Percentiles rank a stretch among this genome's conserved stretches.
These are phyloP conservation scores for Hymenochirus boettgeri DNA, from an alignment of 2,113 vertebrate genomes.

Conservation along the genomic window DNA sequence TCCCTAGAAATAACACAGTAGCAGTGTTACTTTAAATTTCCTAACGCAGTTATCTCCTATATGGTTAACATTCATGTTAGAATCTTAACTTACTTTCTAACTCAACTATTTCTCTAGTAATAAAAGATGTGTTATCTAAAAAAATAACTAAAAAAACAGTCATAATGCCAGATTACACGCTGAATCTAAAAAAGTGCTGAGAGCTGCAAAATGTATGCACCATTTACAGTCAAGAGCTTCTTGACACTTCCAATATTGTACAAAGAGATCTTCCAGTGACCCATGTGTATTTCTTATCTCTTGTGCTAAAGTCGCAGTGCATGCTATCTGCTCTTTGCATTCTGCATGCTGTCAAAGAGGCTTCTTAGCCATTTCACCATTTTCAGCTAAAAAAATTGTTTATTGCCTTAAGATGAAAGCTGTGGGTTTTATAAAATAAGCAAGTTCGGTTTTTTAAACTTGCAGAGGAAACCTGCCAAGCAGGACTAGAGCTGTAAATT, in stretches of 20 bases:
- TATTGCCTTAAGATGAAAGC: slow-evolving; percentile 12
- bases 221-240: slow-evolving; percentile 38
- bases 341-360: slow-evolving; percentile 5
- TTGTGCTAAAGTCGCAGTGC: slow-evolving; percentile 19
- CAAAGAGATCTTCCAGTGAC: slow-evolving; percentile 33
- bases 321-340: slow-evolving; percentile 29
- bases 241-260: slow-evolving; percentile 37
- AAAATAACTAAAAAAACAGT: neutral
- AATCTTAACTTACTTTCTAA: neutral
- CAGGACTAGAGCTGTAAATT: neutral
- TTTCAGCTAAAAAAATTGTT: slow-evolving; percentile 21
- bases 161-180: slow-evolving; percentile 16
- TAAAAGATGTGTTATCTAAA: neutral
- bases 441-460: neutral
- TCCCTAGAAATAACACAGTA: too few relatives aligned
- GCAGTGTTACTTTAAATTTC: too few relatives aligned
- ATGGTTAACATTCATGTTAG: too few relatives aligned
- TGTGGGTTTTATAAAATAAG: neutral
- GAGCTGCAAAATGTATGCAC: slow-evolving; percentile 35
- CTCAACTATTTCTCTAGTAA: neutral
- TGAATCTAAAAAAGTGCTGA: slow-evolving; percentile 20
- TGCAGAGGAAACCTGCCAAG: too few relatives aligned
- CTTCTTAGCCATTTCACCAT: slow-evolving; percentile 7
- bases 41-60: too few relatives aligned
- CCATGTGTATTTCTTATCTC: slow-evolving; percentile 38